Percentiles rank a stretch among this genome's conserved stretches.
phyloP scores from a whole-genome alignment of 1,140 invertebrate species.

The Papilio glaucus region DNA sequence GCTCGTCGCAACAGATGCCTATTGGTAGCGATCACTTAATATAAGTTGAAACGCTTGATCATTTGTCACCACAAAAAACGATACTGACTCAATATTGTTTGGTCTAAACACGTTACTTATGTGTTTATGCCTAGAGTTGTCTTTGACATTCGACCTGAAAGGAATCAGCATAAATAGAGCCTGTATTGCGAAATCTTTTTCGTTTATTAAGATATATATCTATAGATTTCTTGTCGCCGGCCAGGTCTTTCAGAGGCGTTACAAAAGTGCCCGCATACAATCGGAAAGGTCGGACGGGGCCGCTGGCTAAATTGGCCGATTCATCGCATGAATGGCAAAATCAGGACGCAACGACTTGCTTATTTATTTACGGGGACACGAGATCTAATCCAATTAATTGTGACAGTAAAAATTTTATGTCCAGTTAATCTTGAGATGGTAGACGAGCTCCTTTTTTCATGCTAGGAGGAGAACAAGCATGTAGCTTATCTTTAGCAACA shows the following conservation, averaged over 20 bases:
- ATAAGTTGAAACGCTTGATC: no score
- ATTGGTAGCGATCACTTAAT: no score
- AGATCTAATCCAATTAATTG: conserved; percentile 48
- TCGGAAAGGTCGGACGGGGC: conserved; percentile 45
- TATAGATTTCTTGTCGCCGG: conserved; percentile 26
- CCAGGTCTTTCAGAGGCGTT: conserved; percentile 21
- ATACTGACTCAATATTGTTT: no score
- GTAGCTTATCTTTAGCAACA: no score
- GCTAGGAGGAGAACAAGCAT: no score
- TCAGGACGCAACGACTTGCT: conserved; percentile 46
- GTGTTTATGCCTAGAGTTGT: not conserved
- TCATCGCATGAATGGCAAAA: conserved; percentile 58
- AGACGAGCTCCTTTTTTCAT: no score
- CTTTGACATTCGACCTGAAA: conserved; percentile 4
- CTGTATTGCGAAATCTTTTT: conserved; percentile 37
- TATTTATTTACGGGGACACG: conserved; percentile 52
- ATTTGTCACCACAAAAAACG: no score
- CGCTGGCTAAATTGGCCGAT: conserved; percentile 52
- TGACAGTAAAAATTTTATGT: not conserved
- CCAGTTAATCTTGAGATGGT: not conserved
- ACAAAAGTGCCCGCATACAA: conserved; percentile 38
- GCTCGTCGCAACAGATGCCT: no score
- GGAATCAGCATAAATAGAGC: not conserved
- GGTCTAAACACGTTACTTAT: not conserved
- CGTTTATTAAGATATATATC: conserved; percentile 30